phyloP scores from a whole-genome alignment of 2,113 vertebrate genomes.

The Antennarius striatus region DNA sequence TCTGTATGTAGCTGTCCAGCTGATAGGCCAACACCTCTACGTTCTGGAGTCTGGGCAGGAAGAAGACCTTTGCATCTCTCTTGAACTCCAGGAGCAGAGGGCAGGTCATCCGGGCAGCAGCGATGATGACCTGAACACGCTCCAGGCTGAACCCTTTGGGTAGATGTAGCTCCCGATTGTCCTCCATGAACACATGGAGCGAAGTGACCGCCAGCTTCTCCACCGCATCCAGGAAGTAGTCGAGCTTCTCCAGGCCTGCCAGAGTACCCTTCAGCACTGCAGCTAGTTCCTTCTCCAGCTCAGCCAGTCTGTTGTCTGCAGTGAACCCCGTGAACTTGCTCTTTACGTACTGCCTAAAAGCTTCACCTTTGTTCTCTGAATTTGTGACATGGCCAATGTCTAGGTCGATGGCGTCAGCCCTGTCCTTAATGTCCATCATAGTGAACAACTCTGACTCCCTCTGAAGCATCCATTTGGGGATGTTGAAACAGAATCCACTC shows the following conservation, averaged over 20 bases:
- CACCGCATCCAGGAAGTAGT: slow-evolving; percentile 71
- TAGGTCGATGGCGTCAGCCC: slow-evolving; percentile 7
- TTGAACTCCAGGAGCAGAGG: slow-evolving; percentile 71
- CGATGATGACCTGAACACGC: slow-evolving; percentile 47
- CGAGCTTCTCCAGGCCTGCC: slow-evolving; percentile 62
- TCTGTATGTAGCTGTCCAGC: slow-evolving; percentile 70
- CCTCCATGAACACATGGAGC: slow-evolving; percentile 58
- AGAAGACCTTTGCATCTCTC: slow-evolving; percentile 59
- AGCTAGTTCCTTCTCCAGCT: slow-evolving; percentile 57
- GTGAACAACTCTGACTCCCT: slow-evolving; percentile 40
- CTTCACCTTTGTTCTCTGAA: not conserved
- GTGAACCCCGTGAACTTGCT: slow-evolving; percentile 18
- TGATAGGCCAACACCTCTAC: slow-evolving; percentile 64
- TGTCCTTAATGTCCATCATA: slow-evolving; percentile 57
- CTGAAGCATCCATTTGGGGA: slow-evolving; percentile 32
- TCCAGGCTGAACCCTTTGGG: slow-evolving; percentile 28
- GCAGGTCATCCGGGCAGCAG: slow-evolving; percentile 39
- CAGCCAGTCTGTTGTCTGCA: slow-evolving; percentile 7
- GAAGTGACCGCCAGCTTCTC: slow-evolving; percentile 78
- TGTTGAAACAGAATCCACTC: slow-evolving; percentile 35
- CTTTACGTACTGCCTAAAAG: slow-evolving; percentile 46
- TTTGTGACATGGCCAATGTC: no score
- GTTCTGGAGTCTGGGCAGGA: slow-evolving; percentile 65
- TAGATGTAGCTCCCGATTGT: slow-evolving; percentile 40
- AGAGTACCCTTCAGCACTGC: slow-evolving; percentile 56